Conservation (phyloP, 2,113 vertebrate genomes). For the Clarias batrachus region DNA sequence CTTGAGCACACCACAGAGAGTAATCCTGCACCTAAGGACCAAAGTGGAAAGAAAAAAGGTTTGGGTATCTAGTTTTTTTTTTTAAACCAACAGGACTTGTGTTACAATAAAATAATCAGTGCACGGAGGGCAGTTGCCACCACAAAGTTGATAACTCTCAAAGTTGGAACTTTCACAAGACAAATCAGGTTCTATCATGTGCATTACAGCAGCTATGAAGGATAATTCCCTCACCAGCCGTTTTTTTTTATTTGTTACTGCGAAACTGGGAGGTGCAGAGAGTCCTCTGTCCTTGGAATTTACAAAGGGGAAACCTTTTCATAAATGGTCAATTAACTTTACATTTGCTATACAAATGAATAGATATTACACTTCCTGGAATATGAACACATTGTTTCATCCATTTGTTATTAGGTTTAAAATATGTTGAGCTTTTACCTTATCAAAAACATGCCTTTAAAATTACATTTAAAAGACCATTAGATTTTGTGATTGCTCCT, state of each 20-base stretch:
- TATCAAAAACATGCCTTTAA: not conserved
- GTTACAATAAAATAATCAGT: not conserved
- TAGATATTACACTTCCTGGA: not conserved
- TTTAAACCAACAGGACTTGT: no score
- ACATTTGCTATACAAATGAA: not conserved
- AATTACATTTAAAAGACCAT: not conserved
- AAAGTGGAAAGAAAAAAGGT: not conserved
- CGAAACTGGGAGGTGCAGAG: not conserved
- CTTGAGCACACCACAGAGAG: conserved; percentile 76
- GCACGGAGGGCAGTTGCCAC: not conserved
- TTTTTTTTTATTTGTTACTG: not conserved
- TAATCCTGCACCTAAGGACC: conserved; percentile 72
- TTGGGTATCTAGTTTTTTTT: not conserved
- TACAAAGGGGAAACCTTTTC: not conserved
- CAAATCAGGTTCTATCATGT: not conserved
- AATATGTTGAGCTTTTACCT: not conserved
- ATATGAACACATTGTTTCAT: not conserved
- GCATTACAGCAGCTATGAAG: not conserved
- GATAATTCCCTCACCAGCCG: not conserved
- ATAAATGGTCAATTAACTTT: not conserved
- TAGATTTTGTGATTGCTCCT: not conserved
- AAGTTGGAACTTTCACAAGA: not conserved
- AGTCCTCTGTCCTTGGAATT: not conserved
- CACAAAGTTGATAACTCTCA: not conserved
- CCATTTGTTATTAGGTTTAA: not conserved